Evolutionary conservation across 2,888 invertebrate genomes (phyloP).

Genomic region (Patella pellucida): DNA sequence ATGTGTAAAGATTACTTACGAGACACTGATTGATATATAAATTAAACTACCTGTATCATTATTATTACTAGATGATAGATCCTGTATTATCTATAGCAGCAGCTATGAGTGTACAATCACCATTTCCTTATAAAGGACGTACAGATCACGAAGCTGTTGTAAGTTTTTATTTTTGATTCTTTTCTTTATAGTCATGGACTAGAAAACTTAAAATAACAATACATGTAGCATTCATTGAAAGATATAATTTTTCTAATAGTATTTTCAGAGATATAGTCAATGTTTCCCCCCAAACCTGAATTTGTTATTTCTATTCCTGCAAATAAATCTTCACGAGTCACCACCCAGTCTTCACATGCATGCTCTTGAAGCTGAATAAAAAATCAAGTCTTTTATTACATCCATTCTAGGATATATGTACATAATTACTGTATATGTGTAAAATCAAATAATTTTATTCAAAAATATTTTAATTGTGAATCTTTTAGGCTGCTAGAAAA

Average conservation of each 20-base stretch:
- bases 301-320: too few relatives aligned
- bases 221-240: too few relatives aligned
- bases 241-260: too few relatives aligned
- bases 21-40: neutral
- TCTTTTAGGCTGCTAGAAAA: slow-evolving; percentile 70
- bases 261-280: too few relatives aligned
- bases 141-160: slow-evolving; percentile 82
- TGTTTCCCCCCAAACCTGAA: too few relatives aligned
- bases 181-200: too few relatives aligned
- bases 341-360: too few relatives aligned
- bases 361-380: neutral
- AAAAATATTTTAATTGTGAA: neutral
- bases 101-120: slow-evolving; percentile 91
- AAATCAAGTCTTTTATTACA: neutral
- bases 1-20: neutral
- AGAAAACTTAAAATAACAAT: too few relatives aligned
- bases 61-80: slow-evolving; percentile 77
- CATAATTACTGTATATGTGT: neutral
- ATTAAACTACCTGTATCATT: neutral
- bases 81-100: slow-evolving; percentile 91
- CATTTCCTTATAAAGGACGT: slow-evolving; percentile 90
- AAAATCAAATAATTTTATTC: neutral
- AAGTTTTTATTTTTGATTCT: slow-evolving; percentile 36
- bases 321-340: too few relatives aligned
- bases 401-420: neutral